A percentile compares a stretch with the other conserved stretches of the same genome.
Evolutionary conservation across 2,113 vertebrate species (phyloP).

Genomic region (Platysternon megacephalum): DNA sequence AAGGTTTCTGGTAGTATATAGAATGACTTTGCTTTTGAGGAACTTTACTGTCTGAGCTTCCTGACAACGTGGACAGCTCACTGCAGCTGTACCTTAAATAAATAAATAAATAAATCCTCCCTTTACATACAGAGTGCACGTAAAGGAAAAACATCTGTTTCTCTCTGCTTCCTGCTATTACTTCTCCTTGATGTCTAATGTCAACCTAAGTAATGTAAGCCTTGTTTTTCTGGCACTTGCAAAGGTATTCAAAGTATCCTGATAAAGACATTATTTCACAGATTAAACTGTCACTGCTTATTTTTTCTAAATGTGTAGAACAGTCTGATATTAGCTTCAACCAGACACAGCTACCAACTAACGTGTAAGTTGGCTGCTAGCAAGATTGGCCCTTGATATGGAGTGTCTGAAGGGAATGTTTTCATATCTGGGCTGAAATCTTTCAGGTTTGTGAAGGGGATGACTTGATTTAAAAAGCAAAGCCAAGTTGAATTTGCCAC

Average conservation of each 20-base stretch:
- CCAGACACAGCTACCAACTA: neutral
- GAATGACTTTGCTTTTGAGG: neutral
- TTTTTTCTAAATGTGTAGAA: neutral
- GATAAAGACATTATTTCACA: neutral
- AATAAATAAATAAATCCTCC: neutral
- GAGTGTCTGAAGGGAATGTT: neutral
- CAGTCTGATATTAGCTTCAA: neutral
- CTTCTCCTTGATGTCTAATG: neutral
- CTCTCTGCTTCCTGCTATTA: neutral
- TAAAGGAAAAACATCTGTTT: neutral
- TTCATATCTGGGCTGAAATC: no score
- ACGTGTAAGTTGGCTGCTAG: neutral
- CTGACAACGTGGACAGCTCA: neutral
- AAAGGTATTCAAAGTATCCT: neutral
- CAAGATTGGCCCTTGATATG: neutral
- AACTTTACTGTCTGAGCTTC: neutral
- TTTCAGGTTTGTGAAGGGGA: neutral
- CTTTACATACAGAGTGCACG: neutral
- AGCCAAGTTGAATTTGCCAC: neutral
- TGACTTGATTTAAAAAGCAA: neutral
- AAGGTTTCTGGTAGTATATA: neutral
- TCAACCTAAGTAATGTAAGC: rapidly evolving
- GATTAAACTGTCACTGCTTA: neutral
- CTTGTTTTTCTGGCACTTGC: neutral
- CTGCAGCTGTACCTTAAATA: neutral